phyloP scores from a whole-genome alignment of 2,797 vertebrate genomes.

The Enteromius afrohamiltoni region DNA sequence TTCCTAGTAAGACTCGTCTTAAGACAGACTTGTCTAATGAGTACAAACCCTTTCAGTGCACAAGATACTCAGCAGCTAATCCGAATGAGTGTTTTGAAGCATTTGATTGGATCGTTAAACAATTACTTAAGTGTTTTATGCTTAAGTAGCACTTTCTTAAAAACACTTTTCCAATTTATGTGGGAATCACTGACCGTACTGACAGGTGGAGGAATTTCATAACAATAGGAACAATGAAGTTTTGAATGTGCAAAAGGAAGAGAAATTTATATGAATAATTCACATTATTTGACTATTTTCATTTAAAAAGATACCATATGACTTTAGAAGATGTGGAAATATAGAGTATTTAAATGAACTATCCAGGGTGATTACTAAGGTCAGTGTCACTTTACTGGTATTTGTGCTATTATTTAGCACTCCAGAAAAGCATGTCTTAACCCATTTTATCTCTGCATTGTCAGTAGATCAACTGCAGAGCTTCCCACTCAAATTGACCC shows the following conservation, averaged over 20 bases:
- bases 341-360: too few species aligned
- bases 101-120: constrained; percentile 1
- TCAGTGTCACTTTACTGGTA: background rate
- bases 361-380: too few species aligned
- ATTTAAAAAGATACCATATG: background rate
- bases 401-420: background rate
- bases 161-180: background rate
- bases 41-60: background rate
- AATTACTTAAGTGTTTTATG: background rate
- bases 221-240: background rate
- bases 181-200: background rate
- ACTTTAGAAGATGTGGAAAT: background rate
- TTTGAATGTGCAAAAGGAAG: background rate
- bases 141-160: background rate
- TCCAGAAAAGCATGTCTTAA: background rate
- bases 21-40: background rate
- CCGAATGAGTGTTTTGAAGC: background rate
- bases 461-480: background rate
- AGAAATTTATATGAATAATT: background rate
- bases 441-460: background rate
- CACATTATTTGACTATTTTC: background rate
- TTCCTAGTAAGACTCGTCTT: background rate
- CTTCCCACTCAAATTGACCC: background rate
- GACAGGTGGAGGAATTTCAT: background rate
- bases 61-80: background rate